Evolutionary conservation across 2,113 vertebrate species (phyloP).

Genomic region (Peromyscus leucopus): DNA sequence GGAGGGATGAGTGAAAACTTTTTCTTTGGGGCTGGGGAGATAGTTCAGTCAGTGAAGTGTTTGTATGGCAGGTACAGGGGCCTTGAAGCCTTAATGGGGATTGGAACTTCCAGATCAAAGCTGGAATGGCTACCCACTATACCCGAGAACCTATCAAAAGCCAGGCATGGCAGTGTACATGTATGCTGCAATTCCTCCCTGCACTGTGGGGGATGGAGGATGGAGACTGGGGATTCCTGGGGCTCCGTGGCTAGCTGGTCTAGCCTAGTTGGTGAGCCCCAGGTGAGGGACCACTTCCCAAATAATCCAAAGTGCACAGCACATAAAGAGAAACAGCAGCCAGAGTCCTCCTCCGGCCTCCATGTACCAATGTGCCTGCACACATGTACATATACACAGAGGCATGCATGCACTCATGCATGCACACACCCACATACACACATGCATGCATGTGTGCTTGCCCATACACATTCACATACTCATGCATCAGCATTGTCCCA

Average conservation of each 20-base stretch:
- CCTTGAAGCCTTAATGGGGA: background rate
- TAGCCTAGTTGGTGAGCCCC: background rate
- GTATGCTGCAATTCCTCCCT: background rate
- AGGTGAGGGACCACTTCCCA: background rate
- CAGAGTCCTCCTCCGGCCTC: background rate
- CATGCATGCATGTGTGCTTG: background rate
- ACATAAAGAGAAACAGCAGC: background rate
- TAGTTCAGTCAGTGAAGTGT: background rate
- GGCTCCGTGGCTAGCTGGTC: background rate
- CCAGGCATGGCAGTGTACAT: background rate
- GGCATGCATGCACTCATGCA: background rate
- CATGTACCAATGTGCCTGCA: too few relatives aligned
- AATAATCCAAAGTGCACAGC: background rate
- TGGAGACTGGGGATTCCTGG: fast-evolving
- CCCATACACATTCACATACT: too few relatives aligned
- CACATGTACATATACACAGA: background rate
- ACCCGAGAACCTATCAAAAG: too few relatives aligned
- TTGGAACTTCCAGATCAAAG: too few relatives aligned
- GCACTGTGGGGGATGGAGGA: background rate
- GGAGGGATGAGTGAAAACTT: background rate
- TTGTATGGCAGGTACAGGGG: too few relatives aligned
- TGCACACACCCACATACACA: background rate
- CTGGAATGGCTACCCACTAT: too few relatives aligned
- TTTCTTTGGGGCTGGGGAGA: background rate
- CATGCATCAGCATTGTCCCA: background rate